These are phyloP conservation scores for Petrocephalus schoutedeni DNA, from an alignment of 2,797 vertebrate species.

Conservation along the genomic window DNA sequence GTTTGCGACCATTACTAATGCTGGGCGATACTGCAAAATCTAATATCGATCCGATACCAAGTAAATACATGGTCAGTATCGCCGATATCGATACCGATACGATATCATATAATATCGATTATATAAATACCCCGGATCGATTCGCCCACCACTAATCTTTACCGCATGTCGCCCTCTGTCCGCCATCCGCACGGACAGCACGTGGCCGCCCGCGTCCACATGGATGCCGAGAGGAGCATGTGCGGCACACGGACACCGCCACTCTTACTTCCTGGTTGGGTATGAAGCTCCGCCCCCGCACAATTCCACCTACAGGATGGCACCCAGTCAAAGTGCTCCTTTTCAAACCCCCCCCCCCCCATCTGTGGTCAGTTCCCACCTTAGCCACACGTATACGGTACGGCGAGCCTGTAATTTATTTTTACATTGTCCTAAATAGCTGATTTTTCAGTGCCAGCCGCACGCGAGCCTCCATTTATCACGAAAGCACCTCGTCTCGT, in stretches of 20 bases:
- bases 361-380: slow-evolving; percentile 27
- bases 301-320: neutral
- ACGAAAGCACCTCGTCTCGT: slow-evolving; percentile 13
- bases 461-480: slow-evolving; percentile 29
- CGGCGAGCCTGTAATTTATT: slow-evolving; percentile 10
- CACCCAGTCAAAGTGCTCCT: neutral
- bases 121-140: too few species aligned
- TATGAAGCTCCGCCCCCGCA: neutral
- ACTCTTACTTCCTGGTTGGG: neutral
- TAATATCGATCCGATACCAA: too few species aligned
- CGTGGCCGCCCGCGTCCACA: slow-evolving; percentile 45
- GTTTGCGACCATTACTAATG: neutral
- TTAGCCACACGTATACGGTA: slow-evolving; percentile 23
- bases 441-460: slow-evolving; percentile 38
- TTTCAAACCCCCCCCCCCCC: slow-evolving; percentile 33
- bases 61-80: too few species aligned
- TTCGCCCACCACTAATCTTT: too few species aligned
- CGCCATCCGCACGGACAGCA: slow-evolving; percentile 59
- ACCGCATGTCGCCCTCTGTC: slow-evolving; percentile 55
- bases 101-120: too few species aligned
- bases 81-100: too few species aligned
- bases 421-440: slow-evolving; percentile 27
- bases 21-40: too few species aligned
- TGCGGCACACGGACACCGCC: neutral
- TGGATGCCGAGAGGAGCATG: neutral